Evolutionary conservation across 2,797 vertebrate genomes (phyloP).

Genomic region (Enteromius paludinosus): DNA sequence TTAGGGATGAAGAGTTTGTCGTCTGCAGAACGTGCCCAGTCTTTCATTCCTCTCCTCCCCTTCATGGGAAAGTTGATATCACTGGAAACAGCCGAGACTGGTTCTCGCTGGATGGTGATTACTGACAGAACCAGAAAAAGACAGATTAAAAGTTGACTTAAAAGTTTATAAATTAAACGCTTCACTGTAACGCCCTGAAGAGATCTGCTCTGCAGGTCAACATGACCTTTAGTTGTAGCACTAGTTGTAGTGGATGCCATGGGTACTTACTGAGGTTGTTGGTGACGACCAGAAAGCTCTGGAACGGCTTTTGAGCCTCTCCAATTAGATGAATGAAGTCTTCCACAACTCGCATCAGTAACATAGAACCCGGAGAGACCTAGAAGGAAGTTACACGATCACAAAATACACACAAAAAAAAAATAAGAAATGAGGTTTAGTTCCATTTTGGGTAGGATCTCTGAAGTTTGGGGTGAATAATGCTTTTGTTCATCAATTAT

Average conservation of each 20-base stretch:
- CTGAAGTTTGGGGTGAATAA: not conserved
- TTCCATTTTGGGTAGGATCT: not conserved
- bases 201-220: not conserved
- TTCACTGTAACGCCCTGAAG: not conserved
- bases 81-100: slow-evolving; percentile 93
- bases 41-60: slow-evolving; percentile 96
- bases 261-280: slow-evolving; percentile 91
- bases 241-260: not conserved
- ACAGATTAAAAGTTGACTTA: not conserved
- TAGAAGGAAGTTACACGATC: slow-evolving; percentile 61
- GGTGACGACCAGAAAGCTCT: slow-evolving; percentile 95
- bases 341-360: slow-evolving; percentile 94
- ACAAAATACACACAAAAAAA: slow-evolving; percentile 22
- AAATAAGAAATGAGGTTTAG: not conserved
- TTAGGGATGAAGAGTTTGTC: slow-evolving; percentile 98
- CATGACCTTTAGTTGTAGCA: slow-evolving; percentile 2
- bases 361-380: slow-evolving; percentile 92
- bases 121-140: slow-evolving; percentile 73
- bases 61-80: slow-evolving; percentile 98
- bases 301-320: slow-evolving; percentile 94
- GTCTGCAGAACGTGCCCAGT: slow-evolving; percentile 94
- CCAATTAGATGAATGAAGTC: slow-evolving; percentile 98
- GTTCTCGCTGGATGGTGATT: slow-evolving; percentile 96
- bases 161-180: not conserved
- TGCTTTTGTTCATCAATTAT: not conserved